These are phyloP conservation scores for Argyrosomus japonicus DNA, from an alignment of 2,113 vertebrate genomes.

Conservation along the genomic window DNA sequence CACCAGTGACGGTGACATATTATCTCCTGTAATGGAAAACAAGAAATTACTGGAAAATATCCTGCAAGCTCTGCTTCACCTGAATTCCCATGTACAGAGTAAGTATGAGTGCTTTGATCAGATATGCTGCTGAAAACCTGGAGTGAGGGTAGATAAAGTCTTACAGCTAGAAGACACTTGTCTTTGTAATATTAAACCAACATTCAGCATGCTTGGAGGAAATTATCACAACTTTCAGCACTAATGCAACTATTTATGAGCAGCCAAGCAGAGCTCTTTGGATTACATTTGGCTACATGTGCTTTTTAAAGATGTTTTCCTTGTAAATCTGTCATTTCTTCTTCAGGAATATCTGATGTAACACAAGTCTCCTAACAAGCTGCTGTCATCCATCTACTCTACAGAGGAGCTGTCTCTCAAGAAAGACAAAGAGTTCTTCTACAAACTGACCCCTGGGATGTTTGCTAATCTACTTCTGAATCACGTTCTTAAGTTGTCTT, in stretches of 20 bases:
- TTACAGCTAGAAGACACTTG: not conserved
- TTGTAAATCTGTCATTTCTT: not conserved
- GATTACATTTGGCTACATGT: not conserved
- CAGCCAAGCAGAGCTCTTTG: not conserved
- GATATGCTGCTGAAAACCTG: not conserved
- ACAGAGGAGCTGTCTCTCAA: not conserved
- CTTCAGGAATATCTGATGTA: conserved; percentile 34
- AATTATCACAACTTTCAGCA: not conserved
- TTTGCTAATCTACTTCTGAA: conserved; percentile 18
- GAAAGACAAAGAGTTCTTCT: not conserved
- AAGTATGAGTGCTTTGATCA: not conserved
- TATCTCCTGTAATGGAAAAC: conserved; percentile 17
- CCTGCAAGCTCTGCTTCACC: not conserved
- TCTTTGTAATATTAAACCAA: conserved; percentile 13
- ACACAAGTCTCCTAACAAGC: conserved; percentile 15
- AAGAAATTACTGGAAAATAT: conserved; percentile 2
- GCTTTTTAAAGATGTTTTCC: not conserved
- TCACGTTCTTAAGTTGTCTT: conserved; percentile 13
- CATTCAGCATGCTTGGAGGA: conserved; percentile 2
- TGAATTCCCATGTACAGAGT: not conserved
- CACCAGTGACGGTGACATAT: conserved; percentile 4
- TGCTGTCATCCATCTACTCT: not conserved
- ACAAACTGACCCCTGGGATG: conserved; percentile 24
- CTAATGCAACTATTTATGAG: conserved; percentile 13
- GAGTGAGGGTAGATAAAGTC: not conserved